Evolutionary conservation across 2,113 vertebrate species (phyloP).

Genomic region (Poeciliopsis occidentalis): DNA sequence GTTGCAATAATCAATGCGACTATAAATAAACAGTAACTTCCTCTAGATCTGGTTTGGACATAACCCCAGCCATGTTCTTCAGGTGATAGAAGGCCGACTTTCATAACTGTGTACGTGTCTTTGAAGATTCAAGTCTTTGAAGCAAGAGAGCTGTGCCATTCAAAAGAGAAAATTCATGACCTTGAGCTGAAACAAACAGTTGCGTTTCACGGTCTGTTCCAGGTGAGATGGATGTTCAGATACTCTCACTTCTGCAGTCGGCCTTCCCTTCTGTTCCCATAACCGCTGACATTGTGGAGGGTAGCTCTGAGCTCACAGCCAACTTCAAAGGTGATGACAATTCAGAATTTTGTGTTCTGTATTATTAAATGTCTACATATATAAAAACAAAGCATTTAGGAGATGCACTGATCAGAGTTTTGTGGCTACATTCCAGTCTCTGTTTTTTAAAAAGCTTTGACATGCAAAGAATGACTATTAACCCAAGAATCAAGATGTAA

Average conservation of each 20-base stretch:
- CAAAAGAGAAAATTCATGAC: not conserved
- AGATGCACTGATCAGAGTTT: not conserved
- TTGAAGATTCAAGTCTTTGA: no score
- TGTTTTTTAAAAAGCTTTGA: not conserved
- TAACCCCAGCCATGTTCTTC: no score
- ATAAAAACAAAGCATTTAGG: not conserved
- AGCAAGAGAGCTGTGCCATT: not conserved
- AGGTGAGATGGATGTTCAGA: constrained; percentile 88
- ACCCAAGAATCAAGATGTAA: no score
- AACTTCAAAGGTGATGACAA: constrained; percentile 85
- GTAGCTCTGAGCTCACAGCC: constrained; percentile 79
- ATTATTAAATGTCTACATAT: not conserved
- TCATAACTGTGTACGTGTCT: no score
- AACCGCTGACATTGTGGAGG: constrained; percentile 84
- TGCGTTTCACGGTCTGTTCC: constrained; percentile 1
- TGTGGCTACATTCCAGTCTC: not conserved
- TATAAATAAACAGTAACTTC: no score
- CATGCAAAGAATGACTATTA: no score
- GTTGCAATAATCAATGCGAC: no score
- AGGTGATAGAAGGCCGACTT: no score
- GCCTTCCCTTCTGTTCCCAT: constrained; percentile 77
- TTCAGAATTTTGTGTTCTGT: not conserved
- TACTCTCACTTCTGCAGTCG: constrained; percentile 82
- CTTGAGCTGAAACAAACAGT: not conserved
- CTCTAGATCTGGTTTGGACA: no score